A percentile compares a stretch with the other conserved stretches of the same genome.
Evolutionary conservation across 2,113 vertebrate species (phyloP).

Genomic region (Pterocles gutturalis): DNA sequence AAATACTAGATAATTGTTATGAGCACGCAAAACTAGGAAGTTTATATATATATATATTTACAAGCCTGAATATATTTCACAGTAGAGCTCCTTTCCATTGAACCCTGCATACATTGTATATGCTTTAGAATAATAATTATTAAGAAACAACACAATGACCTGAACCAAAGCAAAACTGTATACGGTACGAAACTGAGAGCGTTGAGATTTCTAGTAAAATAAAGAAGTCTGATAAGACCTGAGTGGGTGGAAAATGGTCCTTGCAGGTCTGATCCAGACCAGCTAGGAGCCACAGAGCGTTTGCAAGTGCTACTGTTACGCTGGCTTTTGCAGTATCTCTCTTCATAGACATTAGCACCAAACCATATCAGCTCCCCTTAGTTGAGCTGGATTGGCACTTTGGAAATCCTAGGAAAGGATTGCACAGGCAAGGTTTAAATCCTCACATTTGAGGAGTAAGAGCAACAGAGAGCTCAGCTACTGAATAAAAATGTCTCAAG

Average conservation of each 20-base stretch:
- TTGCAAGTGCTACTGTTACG: background rate
- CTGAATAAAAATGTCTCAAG: background rate
- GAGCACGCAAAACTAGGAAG: background rate
- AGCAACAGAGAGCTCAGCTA: background rate
- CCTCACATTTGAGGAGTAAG: background rate
- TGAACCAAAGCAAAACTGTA: background rate
- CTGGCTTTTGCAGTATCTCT: background rate
- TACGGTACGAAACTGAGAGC: background rate
- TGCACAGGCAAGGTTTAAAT: background rate
- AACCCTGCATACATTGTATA: background rate
- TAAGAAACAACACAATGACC: background rate
- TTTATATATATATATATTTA: background rate
- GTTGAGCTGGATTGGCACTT: constrained; percentile 41
- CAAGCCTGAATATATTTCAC: background rate
- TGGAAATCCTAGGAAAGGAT: constrained; percentile 1
- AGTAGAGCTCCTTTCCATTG: background rate
- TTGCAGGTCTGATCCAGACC: background rate
- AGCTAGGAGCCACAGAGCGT: background rate
- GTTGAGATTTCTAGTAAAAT: background rate
- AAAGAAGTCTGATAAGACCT: background rate
- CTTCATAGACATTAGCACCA: background rate
- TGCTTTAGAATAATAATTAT: background rate
- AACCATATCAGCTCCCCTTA: constrained; percentile 16
- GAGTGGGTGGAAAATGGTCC: background rate
- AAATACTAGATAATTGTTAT: background rate